A percentile compares a stretch with the other conserved stretches of the same genome.
Conservation (phyloP, 2,113 vertebrate species). For the Ranitomeya imitator region DNA sequence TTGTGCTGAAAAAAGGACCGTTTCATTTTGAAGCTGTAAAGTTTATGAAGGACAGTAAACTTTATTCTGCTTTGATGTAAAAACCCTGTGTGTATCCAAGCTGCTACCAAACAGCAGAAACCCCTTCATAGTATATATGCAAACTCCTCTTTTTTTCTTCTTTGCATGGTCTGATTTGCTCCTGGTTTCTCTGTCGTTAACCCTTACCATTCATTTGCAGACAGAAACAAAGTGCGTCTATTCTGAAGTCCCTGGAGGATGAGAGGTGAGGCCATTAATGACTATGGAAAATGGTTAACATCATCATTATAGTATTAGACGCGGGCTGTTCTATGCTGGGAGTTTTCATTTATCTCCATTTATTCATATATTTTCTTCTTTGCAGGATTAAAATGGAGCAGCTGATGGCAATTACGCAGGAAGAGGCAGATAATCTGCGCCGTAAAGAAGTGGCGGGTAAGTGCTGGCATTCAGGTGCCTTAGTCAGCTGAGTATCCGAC, state of each 20-base stretch:
- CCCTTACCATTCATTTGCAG: constrained; percentile 67
- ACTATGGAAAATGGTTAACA: too few species aligned
- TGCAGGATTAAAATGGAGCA: constrained; percentile 90
- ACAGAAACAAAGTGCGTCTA: constrained; percentile 84
- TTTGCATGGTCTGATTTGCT: neutral
- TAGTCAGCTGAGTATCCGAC: neutral
- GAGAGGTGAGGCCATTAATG: constrained; percentile 79
- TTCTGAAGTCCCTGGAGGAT: constrained; percentile 89
- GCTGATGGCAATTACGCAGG: constrained; percentile 91
- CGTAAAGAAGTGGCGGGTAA: constrained; percentile 89
- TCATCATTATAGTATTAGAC: too few species aligned
- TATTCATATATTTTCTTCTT: neutral
- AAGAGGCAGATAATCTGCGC: constrained; percentile 85
- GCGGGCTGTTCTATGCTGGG: too few species aligned
- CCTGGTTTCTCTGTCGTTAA: neutral
- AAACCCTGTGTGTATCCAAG: too few species aligned
- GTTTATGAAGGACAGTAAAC: too few species aligned
- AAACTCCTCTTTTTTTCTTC: neutral
- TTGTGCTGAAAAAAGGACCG: too few species aligned
- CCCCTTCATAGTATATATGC: too few species aligned
- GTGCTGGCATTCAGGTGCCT: constrained; percentile 49
- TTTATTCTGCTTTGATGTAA: too few species aligned
- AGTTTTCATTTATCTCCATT: neutral
- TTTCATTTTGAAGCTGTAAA: too few species aligned
- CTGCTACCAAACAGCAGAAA: too few species aligned